These are phyloP conservation scores for Microctonus aethiopoides DNA, from an alignment of 2,888 invertebrate species.

Conservation along the genomic window DNA sequence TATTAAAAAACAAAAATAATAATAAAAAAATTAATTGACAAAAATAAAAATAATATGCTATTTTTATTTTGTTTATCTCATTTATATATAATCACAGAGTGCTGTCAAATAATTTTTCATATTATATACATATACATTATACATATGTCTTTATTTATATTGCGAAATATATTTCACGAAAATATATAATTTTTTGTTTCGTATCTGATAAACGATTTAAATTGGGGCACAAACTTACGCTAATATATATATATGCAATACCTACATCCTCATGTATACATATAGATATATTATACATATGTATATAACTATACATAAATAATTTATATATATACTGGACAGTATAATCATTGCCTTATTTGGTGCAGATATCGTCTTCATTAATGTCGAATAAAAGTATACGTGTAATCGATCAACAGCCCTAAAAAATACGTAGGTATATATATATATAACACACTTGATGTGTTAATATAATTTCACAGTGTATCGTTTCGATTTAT, in stretches of 20 bases:
- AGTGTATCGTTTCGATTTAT: background rate
- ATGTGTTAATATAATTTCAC: background rate
- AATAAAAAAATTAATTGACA: background rate
- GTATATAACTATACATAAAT: background rate
- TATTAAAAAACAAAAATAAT: background rate
- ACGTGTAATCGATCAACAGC: conserved; percentile 19
- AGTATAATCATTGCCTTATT: conserved; percentile 21
- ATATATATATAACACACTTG: background rate
- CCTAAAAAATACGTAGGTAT: background rate
- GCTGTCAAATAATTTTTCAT: background rate
- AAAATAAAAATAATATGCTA: background rate
- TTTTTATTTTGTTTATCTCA: no score
- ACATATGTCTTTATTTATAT: background rate
- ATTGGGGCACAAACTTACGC: background rate
- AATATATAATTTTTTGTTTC: background rate
- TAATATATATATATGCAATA: background rate
- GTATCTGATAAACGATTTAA: background rate
- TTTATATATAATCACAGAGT: background rate
- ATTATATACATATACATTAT: background rate
- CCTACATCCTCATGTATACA: background rate
- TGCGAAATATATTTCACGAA: background rate
- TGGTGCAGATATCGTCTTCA: conserved; percentile 16
- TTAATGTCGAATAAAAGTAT: conserved; percentile 18
- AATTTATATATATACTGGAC: background rate
- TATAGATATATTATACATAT: background rate